A percentile compares a stretch with the other conserved stretches of the same genome.
Evolutionary conservation across 2,113 vertebrate species (phyloP).

Genomic region (Silurus asotus): DNA sequence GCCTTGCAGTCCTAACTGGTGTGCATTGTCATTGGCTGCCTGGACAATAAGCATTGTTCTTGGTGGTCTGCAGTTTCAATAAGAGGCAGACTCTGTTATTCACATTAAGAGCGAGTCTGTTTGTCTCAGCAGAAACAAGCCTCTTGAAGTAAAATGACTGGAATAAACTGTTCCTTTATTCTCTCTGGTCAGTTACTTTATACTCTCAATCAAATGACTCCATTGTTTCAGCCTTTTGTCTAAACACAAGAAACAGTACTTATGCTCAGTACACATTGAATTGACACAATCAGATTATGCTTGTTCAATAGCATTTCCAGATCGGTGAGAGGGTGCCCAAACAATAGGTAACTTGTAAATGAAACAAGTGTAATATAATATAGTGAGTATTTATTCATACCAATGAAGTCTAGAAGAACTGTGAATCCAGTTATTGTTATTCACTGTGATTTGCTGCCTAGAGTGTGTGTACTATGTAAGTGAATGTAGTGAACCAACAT

Average conservation of each 20-base stretch:
- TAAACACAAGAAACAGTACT: constrained; percentile 20
- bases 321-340: constrained; percentile 38
- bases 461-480: neutral
- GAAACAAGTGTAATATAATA: constrained; percentile 42
- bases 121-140: constrained; percentile 29
- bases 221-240: constrained; percentile 62
- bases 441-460: neutral
- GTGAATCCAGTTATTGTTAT: constrained; percentile 29
- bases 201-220: constrained; percentile 67
- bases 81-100: constrained; percentile 40
- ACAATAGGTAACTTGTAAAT: constrained; percentile 51
- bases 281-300: constrained; percentile 44
- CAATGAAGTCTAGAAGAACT: neutral
- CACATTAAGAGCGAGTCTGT: constrained; percentile 12
- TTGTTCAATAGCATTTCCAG: constrained; percentile 46
- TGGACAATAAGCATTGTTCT: constrained; percentile 69
- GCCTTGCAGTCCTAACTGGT: constrained; percentile 55
- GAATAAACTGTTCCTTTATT: constrained; percentile 62
- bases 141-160: constrained; percentile 34
- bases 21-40: constrained; percentile 56
- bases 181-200: constrained; percentile 63
- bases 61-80: constrained; percentile 36
- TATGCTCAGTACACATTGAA: constrained; percentile 26
- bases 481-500: neutral
- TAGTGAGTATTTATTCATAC: constrained; percentile 30